Percentiles rank a stretch among this genome's conserved stretches.
Conservation (phyloP, 2,888 invertebrate species). For the Mythimna albipuncta region DNA sequence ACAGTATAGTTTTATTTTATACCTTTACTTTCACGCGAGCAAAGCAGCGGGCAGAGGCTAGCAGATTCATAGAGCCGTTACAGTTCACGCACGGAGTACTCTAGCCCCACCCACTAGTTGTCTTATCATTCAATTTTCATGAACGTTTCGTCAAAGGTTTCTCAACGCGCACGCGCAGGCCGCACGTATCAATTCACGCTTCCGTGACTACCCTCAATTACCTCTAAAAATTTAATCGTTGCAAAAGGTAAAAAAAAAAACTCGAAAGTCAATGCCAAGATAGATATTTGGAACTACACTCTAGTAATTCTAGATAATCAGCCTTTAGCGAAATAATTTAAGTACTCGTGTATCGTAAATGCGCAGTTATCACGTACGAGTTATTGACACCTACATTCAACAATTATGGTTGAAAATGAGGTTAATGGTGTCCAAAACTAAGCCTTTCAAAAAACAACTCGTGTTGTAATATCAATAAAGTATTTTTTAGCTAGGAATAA, state of each 20-base stretch:
- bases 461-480: slow-evolving; percentile 21
- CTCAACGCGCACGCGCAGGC: slow-evolving; percentile 65
- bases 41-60: no score
- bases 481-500: no score
- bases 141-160: slow-evolving; percentile 61
- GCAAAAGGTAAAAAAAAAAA: slow-evolving; percentile 72
- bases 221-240: slow-evolving; percentile 74
- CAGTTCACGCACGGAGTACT: slow-evolving; percentile 32
- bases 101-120: slow-evolving; percentile 24
- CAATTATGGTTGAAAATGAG: slow-evolving; percentile 43
- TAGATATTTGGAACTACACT: slow-evolving; percentile 79
- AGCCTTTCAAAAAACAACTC: slow-evolving; percentile 37
- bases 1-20: no score
- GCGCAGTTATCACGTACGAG: slow-evolving; percentile 40
- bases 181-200: slow-evolving; percentile 79
- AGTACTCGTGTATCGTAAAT: slow-evolving; percentile 34
- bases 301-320: slow-evolving; percentile 77
- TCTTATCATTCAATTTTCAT: slow-evolving; percentile 52
- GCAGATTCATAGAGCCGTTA: neutral
- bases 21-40: no score
- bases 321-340: slow-evolving; percentile 78
- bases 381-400: slow-evolving; percentile 46
- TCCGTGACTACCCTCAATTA: slow-evolving; percentile 78
- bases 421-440: slow-evolving; percentile 30
- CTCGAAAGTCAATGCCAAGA: slow-evolving; percentile 82